Percentiles rank a stretch among this genome's conserved stretches.
Conservation (phyloP, 2,113 vertebrate species). For the Brienomyrus longianalis region DNA sequence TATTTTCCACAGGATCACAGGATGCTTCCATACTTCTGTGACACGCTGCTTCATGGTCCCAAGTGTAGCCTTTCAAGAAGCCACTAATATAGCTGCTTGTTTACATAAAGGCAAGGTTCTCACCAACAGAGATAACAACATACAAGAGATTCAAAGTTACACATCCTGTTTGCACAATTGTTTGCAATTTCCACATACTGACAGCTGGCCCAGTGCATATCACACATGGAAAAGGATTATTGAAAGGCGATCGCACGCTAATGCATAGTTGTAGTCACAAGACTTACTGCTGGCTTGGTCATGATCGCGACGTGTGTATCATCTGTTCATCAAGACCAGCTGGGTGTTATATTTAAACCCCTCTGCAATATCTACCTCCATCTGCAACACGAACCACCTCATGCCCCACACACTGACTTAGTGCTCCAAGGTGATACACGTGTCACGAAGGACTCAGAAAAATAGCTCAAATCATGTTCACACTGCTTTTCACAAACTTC, state of each 20-base stretch:
- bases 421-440: neutral
- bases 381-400: neutral
- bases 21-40: neutral
- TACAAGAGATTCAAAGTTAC: neutral
- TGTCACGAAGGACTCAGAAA: neutral
- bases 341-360: neutral
- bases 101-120: neutral
- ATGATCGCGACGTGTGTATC: neutral
- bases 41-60: neutral
- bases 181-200: neutral
- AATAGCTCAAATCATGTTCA: neutral
- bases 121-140: neutral
- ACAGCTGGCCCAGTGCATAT: neutral
- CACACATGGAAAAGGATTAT: neutral
- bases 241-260: neutral
- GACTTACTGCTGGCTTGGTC: neutral
- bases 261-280: conserved; percentile 4
- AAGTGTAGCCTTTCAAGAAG: neutral
- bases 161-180: neutral
- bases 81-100: neutral
- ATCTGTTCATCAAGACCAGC: conserved; percentile 6
- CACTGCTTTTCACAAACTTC: neutral
- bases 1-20: neutral
- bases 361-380: neutral
- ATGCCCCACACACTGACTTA: neutral